Conservation (phyloP, 2,113 vertebrate species). For the Peromyscus leucopus region DNA sequence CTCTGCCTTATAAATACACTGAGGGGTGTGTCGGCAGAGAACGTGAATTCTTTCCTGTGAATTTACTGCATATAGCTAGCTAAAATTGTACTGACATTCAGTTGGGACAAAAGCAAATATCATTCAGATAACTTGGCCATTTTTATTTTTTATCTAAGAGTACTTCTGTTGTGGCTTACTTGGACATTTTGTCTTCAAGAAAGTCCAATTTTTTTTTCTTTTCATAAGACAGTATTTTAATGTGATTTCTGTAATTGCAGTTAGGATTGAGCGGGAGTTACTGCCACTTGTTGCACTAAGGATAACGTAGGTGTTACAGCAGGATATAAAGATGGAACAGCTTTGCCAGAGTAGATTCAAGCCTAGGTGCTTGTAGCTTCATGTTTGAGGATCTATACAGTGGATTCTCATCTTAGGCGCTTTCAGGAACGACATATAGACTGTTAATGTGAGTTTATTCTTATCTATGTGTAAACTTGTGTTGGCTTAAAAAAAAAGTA, state of each 20-base stretch:
- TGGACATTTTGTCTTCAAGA: slow-evolving; percentile 19
- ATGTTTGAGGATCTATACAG: neutral
- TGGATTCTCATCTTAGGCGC: neutral
- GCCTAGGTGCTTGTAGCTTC: neutral
- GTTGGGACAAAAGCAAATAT: neutral
- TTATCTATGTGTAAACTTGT: neutral
- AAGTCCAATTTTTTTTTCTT: slow-evolving; percentile 54
- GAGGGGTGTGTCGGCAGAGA: slow-evolving; percentile 16
- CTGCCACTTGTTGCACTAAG: neutral
- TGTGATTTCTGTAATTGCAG: slow-evolving; percentile 41
- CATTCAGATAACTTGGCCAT: neutral
- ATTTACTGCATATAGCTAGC: slow-evolving; percentile 3
- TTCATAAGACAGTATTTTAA: neutral
- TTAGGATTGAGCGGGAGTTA: neutral
- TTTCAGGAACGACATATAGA: slow-evolving; percentile 8
- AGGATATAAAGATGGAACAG: slow-evolving; percentile 22
- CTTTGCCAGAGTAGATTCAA: neutral
- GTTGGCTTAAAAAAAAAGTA: neutral
- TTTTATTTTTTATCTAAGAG: slow-evolving; percentile 30
- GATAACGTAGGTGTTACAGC: neutral
- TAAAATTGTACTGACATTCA: slow-evolving; percentile 37
- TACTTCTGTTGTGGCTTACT: slow-evolving; percentile 12
- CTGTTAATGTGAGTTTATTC: neutral
- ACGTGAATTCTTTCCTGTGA: neutral
- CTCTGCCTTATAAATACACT: slow-evolving; percentile 48